These are phyloP conservation scores for Hetaerina titia DNA, from an alignment of 2,888 invertebrate species.

Conservation along the genomic window DNA sequence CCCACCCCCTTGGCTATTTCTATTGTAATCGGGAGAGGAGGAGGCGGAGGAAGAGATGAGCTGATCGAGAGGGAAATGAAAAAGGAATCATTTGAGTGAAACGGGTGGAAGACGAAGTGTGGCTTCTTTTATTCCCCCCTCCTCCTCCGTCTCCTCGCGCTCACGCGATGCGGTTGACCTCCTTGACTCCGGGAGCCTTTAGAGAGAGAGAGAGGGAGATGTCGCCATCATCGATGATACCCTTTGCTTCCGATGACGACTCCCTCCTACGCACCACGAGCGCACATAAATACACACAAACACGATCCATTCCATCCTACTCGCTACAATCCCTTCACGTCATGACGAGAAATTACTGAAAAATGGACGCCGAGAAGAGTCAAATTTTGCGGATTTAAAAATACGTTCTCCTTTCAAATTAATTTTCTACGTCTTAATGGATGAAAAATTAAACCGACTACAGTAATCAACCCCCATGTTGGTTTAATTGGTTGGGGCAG, in stretches of 20 bases:
- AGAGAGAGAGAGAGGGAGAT: neutral
- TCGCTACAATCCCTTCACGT: neutral
- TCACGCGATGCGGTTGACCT: conserved; percentile 58
- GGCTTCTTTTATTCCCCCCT: neutral
- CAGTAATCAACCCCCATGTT: no score
- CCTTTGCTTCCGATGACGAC: conserved; percentile 36
- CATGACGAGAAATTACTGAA: neutral
- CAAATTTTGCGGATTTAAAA: no score
- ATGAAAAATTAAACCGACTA: no score
- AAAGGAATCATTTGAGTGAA: neutral
- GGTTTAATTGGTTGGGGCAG: no score
- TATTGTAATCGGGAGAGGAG: neutral
- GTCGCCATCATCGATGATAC: conserved; percentile 42
- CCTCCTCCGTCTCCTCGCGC: neutral
- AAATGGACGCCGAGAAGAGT: no score
- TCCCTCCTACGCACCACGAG: neutral
- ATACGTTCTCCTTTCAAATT: no score
- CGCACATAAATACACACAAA: neutral
- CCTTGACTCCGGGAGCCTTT: neutral
- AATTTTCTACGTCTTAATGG: no score
- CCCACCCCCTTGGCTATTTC: no score
- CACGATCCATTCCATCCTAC: neutral
- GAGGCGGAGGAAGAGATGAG: neutral
- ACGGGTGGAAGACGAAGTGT: neutral
- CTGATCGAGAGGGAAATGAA: neutral